A percentile compares a stretch with the other conserved stretches of the same genome.
These are phyloP conservation scores for Okamejei kenojei DNA, from an alignment of 2,797 vertebrate genomes.

Conservation along the genomic window DNA sequence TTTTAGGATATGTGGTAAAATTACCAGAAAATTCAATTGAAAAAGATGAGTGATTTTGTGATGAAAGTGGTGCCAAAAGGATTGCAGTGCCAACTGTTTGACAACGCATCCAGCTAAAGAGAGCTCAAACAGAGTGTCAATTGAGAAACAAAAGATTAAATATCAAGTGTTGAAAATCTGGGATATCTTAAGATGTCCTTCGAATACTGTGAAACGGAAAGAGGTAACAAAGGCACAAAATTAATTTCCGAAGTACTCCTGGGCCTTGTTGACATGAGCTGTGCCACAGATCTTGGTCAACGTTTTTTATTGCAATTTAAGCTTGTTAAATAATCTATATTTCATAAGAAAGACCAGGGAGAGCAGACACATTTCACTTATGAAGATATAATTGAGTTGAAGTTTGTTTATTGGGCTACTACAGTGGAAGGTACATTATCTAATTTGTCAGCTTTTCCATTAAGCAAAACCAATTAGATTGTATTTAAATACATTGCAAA, in stretches of 20 bases:
- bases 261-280: background rate
- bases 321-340: slow-evolving; percentile 16
- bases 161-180: background rate
- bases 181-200: background rate
- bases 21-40: background rate
- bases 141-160: background rate
- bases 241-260: background rate
- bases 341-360: background rate
- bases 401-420: slow-evolving; percentile 25
- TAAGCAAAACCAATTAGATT: slow-evolving; percentile 14
- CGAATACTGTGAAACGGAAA: background rate
- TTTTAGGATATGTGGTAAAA: background rate
- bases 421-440: background rate
- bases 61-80: background rate
- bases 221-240: background rate
- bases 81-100: background rate
- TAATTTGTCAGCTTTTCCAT: slow-evolving; percentile 31
- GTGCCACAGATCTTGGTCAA: background rate
- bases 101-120: background rate
- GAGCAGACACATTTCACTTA: background rate
- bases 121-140: background rate
- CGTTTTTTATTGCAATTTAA: slow-evolving; percentile 3
- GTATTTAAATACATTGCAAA: slow-evolving; percentile 34
- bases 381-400: slow-evolving; percentile 32
- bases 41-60: background rate